Evolutionary conservation across 1,140 invertebrate genomes (phyloP).

Genomic region (Dufourea novaeangliae): DNA sequence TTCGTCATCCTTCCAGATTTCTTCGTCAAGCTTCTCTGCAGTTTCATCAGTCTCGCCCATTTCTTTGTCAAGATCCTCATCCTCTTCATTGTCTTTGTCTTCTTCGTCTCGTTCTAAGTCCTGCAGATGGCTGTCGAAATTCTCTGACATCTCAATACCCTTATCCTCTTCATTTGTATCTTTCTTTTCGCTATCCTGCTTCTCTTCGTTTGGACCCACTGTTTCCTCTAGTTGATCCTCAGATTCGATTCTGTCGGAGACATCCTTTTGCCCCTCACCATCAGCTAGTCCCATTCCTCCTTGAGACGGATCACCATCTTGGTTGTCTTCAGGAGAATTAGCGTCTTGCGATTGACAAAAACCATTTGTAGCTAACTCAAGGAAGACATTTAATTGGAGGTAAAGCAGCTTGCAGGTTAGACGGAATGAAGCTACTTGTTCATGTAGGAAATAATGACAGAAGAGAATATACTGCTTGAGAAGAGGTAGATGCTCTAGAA

Average conservation of each 20-base stretch:
- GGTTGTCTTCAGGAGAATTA: constrained; percentile 85
- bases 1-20: constrained; percentile 95
- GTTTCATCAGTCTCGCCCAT: constrained; percentile 96
- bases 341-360: constrained; percentile 96
- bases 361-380: constrained; percentile 93
- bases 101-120: constrained; percentile 89
- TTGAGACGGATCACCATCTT: constrained; percentile 82
- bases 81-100: constrained; percentile 85
- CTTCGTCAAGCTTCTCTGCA: constrained; percentile 89
- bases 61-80: constrained; percentile 93
- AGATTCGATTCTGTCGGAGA: constrained; percentile 95
- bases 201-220: constrained; percentile 87
- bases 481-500: constrained; percentile 84
- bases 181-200: constrained; percentile 88
- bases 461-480: constrained; percentile 89
- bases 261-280: constrained; percentile 96
- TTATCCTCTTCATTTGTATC: constrained; percentile 96
- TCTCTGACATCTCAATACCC: constrained; percentile 96
- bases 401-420: constrained; percentile 92
- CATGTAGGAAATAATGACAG: constrained; percentile 89
- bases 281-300: constrained; percentile 94
- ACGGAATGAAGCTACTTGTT: constrained; percentile 89
- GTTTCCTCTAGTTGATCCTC: constrained; percentile 98
- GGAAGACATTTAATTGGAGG: constrained; percentile 92
- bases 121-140: constrained; percentile 93